A percentile compares a stretch with the other conserved stretches of the same genome.
These are phyloP conservation scores for Lagopus muta DNA, from an alignment of 2,113 vertebrate species.

Conservation along the genomic window DNA sequence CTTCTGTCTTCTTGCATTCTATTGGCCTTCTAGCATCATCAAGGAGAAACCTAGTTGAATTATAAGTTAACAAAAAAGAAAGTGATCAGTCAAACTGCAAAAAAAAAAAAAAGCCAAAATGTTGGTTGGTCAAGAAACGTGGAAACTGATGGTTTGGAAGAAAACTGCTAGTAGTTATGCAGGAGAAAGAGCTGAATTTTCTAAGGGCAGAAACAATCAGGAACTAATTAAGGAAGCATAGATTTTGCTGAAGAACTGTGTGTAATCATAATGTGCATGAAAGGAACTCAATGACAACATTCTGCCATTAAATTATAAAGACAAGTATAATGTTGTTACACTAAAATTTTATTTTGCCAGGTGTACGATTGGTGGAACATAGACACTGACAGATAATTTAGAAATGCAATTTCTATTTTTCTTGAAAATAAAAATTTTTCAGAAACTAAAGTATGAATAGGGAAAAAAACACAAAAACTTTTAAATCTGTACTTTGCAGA, in stretches of 20 bases:
- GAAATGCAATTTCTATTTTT: background rate
- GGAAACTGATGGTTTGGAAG: background rate
- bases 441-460: background rate
- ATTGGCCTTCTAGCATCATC: background rate
- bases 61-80: background rate
- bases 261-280: fast-evolving
- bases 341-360: background rate
- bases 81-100: constrained; percentile 13
- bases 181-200: background rate
- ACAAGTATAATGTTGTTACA: background rate
- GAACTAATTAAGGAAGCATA: background rate
- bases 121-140: background rate
- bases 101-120: constrained; percentile 9
- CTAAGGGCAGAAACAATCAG: background rate
- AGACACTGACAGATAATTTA: background rate
- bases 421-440: no score
- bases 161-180: background rate
- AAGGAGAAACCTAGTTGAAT: background rate
- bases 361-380: background rate
- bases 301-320: background rate
- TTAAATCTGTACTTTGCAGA: background rate
- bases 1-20: background rate
- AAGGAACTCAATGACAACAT: background rate
- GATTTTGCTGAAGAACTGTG: background rate
- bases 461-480: background rate